Percentiles rank a stretch among this genome's conserved stretches.
phyloP scores from a whole-genome alignment of 2,113 vertebrate genomes.

The Hydrochoerus hydrochaeris region DNA sequence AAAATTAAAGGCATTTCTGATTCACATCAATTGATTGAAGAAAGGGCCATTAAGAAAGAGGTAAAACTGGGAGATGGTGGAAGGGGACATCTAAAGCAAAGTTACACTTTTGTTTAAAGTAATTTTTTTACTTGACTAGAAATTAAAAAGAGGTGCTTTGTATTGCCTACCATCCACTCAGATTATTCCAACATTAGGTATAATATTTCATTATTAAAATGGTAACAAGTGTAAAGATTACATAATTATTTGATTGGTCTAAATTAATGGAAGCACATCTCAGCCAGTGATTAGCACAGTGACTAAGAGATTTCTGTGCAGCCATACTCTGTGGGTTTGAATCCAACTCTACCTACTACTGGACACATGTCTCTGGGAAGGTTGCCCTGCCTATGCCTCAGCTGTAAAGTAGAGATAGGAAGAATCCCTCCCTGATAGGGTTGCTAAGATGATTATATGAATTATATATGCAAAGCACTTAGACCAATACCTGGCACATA shows the following conservation, averaged over 20 bases:
- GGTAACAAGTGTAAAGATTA: neutral
- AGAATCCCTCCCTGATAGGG: neutral
- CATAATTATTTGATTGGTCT: neutral
- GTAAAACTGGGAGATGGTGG: conserved; percentile 80
- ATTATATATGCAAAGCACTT: neutral
- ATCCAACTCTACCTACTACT: neutral
- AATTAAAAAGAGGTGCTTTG: neutral
- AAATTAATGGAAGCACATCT: neutral
- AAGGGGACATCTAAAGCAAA: neutral
- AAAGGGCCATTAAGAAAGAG: conserved; percentile 95
- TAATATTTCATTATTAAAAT: neutral
- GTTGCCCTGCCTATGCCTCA: neutral
- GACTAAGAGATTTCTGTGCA: neutral
- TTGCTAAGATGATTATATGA: neutral
- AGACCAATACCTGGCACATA: neutral
- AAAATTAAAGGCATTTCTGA: conserved; percentile 93
- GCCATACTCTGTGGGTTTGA: neutral
- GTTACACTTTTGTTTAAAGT: neutral
- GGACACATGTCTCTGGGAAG: neutral
- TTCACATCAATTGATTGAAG: conserved; percentile 91
- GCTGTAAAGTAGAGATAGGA: neutral
- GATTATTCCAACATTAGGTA: neutral
- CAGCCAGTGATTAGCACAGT: neutral
- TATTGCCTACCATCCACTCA: neutral
- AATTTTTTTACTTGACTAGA: conserved; percentile 32